Percentiles rank a stretch among this genome's conserved stretches.
Evolutionary conservation across 2,888 invertebrate species (phyloP).

Genomic region (Dicroscelio sp.): DNA sequence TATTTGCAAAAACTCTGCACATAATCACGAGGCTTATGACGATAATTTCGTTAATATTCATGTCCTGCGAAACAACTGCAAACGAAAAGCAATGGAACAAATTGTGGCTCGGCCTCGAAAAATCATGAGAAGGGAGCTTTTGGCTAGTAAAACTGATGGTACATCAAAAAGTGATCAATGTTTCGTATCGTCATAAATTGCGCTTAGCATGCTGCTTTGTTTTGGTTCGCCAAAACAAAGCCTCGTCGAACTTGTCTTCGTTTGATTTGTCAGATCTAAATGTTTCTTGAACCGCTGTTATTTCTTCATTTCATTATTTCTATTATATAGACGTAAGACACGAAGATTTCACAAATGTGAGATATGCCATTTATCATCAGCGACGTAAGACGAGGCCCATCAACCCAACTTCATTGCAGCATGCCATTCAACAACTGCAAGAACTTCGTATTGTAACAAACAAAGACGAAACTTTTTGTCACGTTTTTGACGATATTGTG

Average conservation of each 20-base stretch:
- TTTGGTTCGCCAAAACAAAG: not conserved
- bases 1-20: not conserved
- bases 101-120: constrained; percentile 2
- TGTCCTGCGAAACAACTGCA: not conserved
- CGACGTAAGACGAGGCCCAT: constrained; percentile 10
- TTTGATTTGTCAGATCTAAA: not conserved
- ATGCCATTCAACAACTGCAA: constrained; percentile 11
- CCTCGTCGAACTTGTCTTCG: not conserved
- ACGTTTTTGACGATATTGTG: constrained; percentile 5
- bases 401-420: constrained; percentile 13
- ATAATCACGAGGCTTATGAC: not conserved
- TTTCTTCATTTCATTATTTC: constrained; percentile 2
- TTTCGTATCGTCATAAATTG: not conserved
- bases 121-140: not conserved
- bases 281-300: not conserved
- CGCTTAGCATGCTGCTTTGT: not conserved
- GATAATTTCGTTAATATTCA: not conserved
- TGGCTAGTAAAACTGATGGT: constrained; percentile 1
- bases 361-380: constrained; percentile 13
- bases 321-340: not conserved
- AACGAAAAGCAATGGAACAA: not conserved
- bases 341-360: constrained; percentile 6
- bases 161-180: not conserved
- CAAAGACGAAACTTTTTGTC: constrained; percentile 10
- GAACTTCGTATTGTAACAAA: constrained; percentile 1